phyloP scores from a whole-genome alignment of 92 coral and sea anemone genomes.

The Meandrina meandrites region DNA sequence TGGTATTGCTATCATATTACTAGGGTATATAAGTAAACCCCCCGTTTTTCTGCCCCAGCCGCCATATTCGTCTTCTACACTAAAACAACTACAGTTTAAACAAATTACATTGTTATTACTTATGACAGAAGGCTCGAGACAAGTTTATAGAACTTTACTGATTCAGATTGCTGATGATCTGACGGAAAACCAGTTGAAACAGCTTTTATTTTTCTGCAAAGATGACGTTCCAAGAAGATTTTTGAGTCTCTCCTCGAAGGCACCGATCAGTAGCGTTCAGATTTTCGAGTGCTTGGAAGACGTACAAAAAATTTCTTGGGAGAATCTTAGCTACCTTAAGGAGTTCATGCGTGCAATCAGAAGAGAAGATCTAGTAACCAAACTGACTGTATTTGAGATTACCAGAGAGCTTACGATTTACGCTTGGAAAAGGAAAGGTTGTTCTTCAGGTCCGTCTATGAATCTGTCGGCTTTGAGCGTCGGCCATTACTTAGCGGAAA shows the following conservation, averaged over 20 bases:
- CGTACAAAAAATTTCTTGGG: not conserved
- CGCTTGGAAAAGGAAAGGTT: not conserved
- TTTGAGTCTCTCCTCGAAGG: not conserved
- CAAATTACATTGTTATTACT: not conserved
- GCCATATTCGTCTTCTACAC: not conserved
- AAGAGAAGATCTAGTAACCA: not conserved
- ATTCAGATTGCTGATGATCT: not conserved
- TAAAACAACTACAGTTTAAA: not conserved
- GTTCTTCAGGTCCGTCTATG: not conserved
- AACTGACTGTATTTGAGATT: not conserved
- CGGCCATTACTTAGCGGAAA: not conserved
- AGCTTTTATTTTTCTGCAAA: not conserved
- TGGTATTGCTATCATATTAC: not conserved
- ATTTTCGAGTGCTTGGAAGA: not conserved
- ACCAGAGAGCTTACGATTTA: not conserved
- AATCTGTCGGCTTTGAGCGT: not conserved
- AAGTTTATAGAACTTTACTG: not conserved
- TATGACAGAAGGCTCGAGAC: not conserved
- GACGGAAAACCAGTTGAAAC: not conserved
- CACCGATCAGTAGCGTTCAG: not conserved
- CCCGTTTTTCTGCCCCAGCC: not conserved
- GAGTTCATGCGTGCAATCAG: not conserved
- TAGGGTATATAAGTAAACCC: not conserved
- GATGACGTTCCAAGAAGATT: not conserved
- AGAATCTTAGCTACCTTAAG: not conserved